Conservation (phyloP, 2,797 vertebrate genomes). For the Lepilemur ruficaudatus region DNA sequence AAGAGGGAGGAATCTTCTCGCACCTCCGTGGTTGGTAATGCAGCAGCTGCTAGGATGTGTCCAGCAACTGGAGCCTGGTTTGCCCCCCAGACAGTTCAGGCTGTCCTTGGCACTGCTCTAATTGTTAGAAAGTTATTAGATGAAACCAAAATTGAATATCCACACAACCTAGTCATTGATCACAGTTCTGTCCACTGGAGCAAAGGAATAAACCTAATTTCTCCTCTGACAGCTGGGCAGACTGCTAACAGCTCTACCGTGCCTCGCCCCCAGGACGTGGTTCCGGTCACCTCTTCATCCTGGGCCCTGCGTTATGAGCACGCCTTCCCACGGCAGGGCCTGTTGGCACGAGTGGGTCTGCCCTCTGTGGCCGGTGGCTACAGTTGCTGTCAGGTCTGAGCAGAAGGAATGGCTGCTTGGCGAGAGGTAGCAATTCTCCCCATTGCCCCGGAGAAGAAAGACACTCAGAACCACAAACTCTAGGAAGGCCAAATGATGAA, state of each 20-base stretch:
- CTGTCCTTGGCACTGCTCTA: background rate
- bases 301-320: background rate
- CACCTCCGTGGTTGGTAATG: too few relatives aligned
- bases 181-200: background rate
- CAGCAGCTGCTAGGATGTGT: background rate
- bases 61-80: background rate
- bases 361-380: accelerated
- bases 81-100: background rate
- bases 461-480: background rate
- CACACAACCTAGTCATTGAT: background rate
- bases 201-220: background rate
- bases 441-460: background rate
- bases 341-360: background rate
- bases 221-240: background rate
- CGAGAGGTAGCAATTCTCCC: background rate
- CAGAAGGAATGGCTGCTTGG: background rate
- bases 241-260: background rate
- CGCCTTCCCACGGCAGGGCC: background rate
- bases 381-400: background rate
- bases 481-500: slow-evolving; percentile 27
- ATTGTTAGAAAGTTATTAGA: background rate
- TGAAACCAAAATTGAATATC: background rate
- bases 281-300: background rate
- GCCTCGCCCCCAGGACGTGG: background rate
- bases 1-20: background rate